Percentiles rank a stretch among this genome's conserved stretches.
These are phyloP conservation scores for Littorina saxatilis DNA, from an alignment of 1,140 invertebrate genomes.

Conservation along the genomic window DNA sequence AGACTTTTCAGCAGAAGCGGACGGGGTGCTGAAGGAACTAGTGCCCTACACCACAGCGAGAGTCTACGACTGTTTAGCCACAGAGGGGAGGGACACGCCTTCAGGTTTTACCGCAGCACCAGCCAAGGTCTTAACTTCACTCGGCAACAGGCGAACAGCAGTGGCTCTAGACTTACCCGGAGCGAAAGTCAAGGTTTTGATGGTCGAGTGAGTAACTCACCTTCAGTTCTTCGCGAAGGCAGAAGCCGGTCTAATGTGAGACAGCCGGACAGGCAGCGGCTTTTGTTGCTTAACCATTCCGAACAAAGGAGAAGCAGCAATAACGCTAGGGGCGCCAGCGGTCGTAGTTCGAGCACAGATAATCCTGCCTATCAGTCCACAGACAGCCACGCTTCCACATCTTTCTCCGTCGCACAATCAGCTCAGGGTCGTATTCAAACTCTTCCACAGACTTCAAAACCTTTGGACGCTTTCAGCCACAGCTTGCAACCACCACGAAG, in stretches of 20 bases:
- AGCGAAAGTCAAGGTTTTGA: constrained; percentile 23
- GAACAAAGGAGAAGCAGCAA: too few species aligned
- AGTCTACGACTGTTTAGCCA: too few species aligned
- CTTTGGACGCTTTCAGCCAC: not conserved
- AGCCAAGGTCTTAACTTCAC: not conserved
- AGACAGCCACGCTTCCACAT: not conserved
- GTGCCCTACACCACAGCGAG: too few species aligned
- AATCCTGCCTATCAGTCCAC: not conserved
- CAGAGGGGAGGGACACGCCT: not conserved
- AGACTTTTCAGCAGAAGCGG: constrained; percentile 5
- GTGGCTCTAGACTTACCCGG: not conserved
- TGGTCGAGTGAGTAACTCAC: not conserved
- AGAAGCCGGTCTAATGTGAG: not conserved
- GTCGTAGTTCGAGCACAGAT: not conserved
- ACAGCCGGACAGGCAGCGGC: too few species aligned
- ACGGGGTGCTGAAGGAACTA: not conserved
- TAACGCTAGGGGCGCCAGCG: too few species aligned
- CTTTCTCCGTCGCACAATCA: not conserved
- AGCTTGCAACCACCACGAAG: not conserved
- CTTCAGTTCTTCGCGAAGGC: not conserved
- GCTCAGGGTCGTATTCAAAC: not conserved
- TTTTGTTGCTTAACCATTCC: too few species aligned
- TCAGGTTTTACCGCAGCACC: constrained; percentile 3
- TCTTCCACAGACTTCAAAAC: not conserved
- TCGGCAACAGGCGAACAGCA: not conserved